A percentile compares a stretch with the other conserved stretches of the same genome.
These are phyloP conservation scores for Passer montanus DNA, from an alignment of 2,113 vertebrate species.

Conservation along the genomic window DNA sequence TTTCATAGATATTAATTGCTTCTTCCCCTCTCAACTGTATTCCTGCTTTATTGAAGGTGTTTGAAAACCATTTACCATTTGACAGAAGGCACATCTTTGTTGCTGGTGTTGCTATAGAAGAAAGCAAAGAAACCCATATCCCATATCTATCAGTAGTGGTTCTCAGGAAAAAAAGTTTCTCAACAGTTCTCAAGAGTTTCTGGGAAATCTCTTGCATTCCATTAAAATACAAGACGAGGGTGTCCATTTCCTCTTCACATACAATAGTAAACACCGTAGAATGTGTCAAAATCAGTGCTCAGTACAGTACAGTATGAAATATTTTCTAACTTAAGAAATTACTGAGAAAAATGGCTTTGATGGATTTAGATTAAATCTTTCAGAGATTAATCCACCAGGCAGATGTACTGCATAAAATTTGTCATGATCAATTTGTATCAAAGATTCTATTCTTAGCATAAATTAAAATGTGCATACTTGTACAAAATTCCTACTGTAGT, in stretches of 20 bases:
- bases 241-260: background rate
- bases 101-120: background rate
- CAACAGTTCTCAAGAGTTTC: background rate
- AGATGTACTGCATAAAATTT: slow-evolving; percentile 57
- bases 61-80: background rate
- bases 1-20: background rate
- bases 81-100: background rate
- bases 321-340: slow-evolving; percentile 21
- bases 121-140: background rate
- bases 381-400: slow-evolving; percentile 3
- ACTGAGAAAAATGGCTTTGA: slow-evolving; percentile 23
- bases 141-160: background rate
- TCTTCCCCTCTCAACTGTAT: background rate
- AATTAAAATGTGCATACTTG: slow-evolving; percentile 34
- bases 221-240: background rate
- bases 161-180: background rate
- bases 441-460: slow-evolving; percentile 4
- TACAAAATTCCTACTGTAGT: background rate
- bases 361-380: slow-evolving; percentile 56
- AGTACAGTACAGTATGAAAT: background rate
- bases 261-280: background rate
- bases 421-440: slow-evolving; percentile 23
- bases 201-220: background rate
- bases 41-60: background rate
- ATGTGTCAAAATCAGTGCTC: background rate